Evolutionary conservation across 2,797 vertebrate species (phyloP), one percentile per base, ranked within the genome.

Genomic region (Melanotaenia parkinsoni): DNA sequence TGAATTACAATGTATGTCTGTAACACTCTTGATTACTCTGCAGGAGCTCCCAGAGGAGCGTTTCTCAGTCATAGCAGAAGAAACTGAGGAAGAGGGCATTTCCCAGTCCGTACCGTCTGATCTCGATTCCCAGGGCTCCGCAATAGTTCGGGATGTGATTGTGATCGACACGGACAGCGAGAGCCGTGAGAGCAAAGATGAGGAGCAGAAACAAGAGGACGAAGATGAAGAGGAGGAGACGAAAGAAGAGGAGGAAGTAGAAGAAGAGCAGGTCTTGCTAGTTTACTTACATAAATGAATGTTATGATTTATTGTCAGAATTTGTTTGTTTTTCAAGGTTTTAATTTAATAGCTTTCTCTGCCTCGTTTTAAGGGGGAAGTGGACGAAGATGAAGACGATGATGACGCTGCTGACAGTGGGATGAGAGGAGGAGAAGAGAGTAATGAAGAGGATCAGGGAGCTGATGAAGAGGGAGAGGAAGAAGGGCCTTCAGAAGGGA

Each of bases 141-240:
- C 89, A 20, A 91, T 96, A 1, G 93, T 94, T 63, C 95, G 95
- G 64, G 96, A 97, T 30, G 94, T 99, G 66, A 98, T 99, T 50
- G 91, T 98, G 57, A 98, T 99, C 28, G 96, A 97, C 65, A 98
- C 96, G 0, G 97, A 99, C 86, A 97, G 97, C 22, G 96, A 97
- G 88, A 97, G 96, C 63, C 94, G 94, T 0, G 96, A 96, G 6
- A 97, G 96, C 80, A 96, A 95, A 80, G 96, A 95, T 68, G 96
- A 68, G 2, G 92, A 95, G 0, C 96, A 96, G 86, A 89, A 86
- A 24, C 66, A 86, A 51, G 88, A 83, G 18, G 79, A 72, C 0
- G 80, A 79, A 0, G 82, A 38, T 0, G 90, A 86, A 0, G 88
- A 87, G 0, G 87, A 86, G 0, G 81, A 89, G 0, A 76, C 83